Conservation (phyloP, 2,113 vertebrate genomes). For the Dromas ardeola region DNA sequence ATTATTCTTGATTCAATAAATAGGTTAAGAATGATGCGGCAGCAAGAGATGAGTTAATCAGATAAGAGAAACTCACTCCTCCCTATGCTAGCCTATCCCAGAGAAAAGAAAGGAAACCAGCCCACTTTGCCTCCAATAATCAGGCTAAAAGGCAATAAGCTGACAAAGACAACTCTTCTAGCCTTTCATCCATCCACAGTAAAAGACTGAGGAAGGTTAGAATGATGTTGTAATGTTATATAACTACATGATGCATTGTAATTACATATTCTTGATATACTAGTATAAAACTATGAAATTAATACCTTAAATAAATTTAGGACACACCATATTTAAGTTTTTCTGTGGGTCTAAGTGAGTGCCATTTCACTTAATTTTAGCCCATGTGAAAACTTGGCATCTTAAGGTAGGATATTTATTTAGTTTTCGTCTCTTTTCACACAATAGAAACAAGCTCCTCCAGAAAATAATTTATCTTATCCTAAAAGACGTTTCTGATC, state of each 20-base stretch:
- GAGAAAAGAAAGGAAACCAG: neutral
- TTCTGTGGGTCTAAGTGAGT: neutral
- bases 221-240: neutral
- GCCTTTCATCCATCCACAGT: neutral
- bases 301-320: neutral
- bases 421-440: neutral
- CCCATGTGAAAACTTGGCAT: neutral
- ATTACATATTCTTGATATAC: neutral
- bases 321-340: accelerated
- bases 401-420: neutral
- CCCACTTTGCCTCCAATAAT: accelerated
- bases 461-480: neutral
- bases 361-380: neutral
- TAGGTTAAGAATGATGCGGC: neutral
- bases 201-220: neutral
- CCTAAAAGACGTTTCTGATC: neutral
- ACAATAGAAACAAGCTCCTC: neutral
- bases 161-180: neutral
- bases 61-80: neutral
- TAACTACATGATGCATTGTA: neutral
- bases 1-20: neutral
- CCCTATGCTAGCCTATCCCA: neutral
- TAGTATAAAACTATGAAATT: neutral
- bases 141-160: neutral
- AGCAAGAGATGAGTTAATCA: neutral